Evolutionary conservation across 2,113 vertebrate species (phyloP).

Genomic region (Stercorarius parasiticus): DNA sequence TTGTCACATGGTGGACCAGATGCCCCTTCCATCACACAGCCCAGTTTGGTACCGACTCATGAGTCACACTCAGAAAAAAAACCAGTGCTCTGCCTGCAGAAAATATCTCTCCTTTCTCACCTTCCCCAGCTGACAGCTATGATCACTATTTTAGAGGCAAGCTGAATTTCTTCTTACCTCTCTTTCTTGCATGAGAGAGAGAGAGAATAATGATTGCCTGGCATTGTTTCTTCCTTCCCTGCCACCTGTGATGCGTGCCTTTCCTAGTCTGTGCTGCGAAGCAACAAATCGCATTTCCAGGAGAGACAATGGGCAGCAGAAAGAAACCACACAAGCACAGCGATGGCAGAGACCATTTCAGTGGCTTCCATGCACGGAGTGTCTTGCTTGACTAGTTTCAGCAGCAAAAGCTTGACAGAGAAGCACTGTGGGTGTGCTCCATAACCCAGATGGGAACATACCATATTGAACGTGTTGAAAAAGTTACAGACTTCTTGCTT

Average conservation of each 20-base stretch:
- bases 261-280: background rate
- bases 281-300: background rate
- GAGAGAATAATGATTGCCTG: background rate
- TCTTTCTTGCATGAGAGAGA: background rate
- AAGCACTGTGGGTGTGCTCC: background rate
- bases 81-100: background rate
- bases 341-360: background rate
- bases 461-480: background rate
- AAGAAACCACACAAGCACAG: background rate
- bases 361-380: background rate
- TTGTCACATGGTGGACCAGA: background rate
- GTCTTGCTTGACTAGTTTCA: background rate
- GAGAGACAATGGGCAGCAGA: background rate
- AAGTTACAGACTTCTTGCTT: background rate
- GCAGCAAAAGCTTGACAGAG: background rate
- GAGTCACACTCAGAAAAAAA: slow-evolving; percentile 1
- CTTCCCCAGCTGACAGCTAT: background rate
- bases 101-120: background rate
- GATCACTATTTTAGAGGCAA: background rate
- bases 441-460: background rate
- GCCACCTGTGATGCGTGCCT: background rate
- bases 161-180: background rate
- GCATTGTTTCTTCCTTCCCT: background rate
- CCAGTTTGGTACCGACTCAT: background rate
- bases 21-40: background rate